Conservation (phyloP, 1,140 invertebrate genomes). For the Zaprionus kolodkinae region DNA sequence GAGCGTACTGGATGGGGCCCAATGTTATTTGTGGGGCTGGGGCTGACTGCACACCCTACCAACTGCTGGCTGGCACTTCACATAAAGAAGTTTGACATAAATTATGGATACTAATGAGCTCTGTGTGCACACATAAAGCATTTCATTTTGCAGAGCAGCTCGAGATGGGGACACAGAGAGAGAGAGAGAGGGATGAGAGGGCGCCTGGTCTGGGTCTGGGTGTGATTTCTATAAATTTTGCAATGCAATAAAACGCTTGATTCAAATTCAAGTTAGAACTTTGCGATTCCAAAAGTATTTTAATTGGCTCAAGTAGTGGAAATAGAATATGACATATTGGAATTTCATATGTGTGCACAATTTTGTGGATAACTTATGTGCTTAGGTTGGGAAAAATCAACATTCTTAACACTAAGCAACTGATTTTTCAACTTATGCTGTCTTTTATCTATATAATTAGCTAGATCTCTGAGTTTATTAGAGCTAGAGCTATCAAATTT, state of each 20-base stretch:
- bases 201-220: not conserved
- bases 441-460: no score
- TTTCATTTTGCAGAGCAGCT: constrained; percentile 44
- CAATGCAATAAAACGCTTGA: constrained; percentile 23
- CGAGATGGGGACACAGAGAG: not conserved
- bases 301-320: constrained; percentile 16
- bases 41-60: no score
- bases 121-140: constrained; percentile 70
- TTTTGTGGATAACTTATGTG: not conserved
- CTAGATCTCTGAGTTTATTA: no score
- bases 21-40: constrained; percentile 59
- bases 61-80: constrained; percentile 64
- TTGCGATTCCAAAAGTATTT: constrained; percentile 16
- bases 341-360: not conserved
- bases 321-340: not conserved
- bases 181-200: not conserved
- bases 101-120: constrained; percentile 81
- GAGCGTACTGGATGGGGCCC: not conserved
- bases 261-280: constrained; percentile 11
- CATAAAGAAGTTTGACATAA: constrained; percentile 80
- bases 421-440: no score
- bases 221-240: constrained; percentile 41
- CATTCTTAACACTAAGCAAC: no score
- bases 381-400: not conserved
- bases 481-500: no score